phyloP scores from a whole-genome alignment of 2,888 invertebrate species.

The Ptilodon capucinus region DNA sequence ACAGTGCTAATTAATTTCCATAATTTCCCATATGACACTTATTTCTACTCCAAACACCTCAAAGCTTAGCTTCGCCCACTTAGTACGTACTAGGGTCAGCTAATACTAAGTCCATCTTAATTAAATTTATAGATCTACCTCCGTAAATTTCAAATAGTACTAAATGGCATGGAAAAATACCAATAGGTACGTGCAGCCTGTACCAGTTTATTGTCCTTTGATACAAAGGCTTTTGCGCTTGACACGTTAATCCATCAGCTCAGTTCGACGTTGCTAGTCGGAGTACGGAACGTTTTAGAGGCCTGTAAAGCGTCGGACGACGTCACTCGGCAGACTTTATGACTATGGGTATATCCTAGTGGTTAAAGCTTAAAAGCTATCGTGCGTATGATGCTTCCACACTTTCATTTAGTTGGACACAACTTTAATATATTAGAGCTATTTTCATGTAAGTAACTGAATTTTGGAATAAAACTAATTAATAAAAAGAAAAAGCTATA shows the following conservation, averaged over 20 bases:
- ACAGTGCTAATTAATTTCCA: no score
- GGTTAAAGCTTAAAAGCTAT: background rate
- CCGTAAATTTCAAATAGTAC: no score
- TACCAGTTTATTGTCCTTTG: constrained; percentile 16
- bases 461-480: no score
- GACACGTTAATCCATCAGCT: constrained; percentile 1
- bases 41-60: no score
- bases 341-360: background rate
- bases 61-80: no score
- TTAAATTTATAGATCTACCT: no score
- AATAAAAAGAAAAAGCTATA: no score
- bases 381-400: background rate
- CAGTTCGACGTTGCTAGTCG: constrained; percentile 3
- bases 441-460: no score
- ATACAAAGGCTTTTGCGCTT: constrained; percentile 6
- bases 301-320: constrained; percentile 6
- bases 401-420: background rate
- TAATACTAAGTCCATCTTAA: no score
- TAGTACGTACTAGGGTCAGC: no score
- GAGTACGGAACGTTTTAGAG: constrained; percentile 6
- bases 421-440: background rate
- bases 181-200: background rate
- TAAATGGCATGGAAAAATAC: no score
- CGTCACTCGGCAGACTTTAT: constrained; percentile 7
- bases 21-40: no score